Base-by-base conservation (phyloP, 2,113 vertebrate genomes). In the Barnardius zonarius region DNA sequence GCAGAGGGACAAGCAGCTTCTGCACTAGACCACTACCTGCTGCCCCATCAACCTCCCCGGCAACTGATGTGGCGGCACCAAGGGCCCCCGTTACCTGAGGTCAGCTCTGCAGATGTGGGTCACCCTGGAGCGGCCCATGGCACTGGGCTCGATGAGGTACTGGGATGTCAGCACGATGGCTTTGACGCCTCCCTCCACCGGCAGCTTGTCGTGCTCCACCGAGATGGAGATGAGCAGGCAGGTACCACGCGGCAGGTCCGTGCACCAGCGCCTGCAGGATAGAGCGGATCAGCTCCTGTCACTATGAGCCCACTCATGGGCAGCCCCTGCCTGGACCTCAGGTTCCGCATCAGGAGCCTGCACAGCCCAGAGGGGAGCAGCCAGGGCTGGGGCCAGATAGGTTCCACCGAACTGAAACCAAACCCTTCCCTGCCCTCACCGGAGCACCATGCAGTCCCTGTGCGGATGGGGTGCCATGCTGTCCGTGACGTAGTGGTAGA, bases 401-500 rank as follows among this genome's bases (percentile, higher is more conserved):
- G 63, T 54, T 7, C 35, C 27, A 4, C 31, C 79, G 18, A 27
- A 6, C 15, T 0, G 4, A 52, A 43, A 20, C n/a, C 37, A 18
- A 23, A 9, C 22, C 73, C 49, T 2, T 1, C 6, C 35, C 52
- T 6, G 41, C 54, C 22, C 97, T 98, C 89, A 99, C 98, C 98
- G 97, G 39, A 99, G 98, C 48, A 98, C 97, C 49, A 98, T 97
- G 5, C 98, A 99, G 92, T 99, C 98, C 22, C 98, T 91, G 88
- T 97, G 98, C 0, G 98, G 98, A 82, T 98, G 98, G 1, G 98
- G 98, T 1, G 98, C 98, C 98, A 99, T 99, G 98, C 98, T 98
- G 97, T 99, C 98, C 0, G 96, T 98, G 49, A 98, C 97, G 2
- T 98, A 99, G 95, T 99, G 98, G 66, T 98, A 99, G 49, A 99